Evolutionary conservation across 1,140 invertebrate species (phyloP).

Genomic region (Hypothenemus hampei): DNA sequence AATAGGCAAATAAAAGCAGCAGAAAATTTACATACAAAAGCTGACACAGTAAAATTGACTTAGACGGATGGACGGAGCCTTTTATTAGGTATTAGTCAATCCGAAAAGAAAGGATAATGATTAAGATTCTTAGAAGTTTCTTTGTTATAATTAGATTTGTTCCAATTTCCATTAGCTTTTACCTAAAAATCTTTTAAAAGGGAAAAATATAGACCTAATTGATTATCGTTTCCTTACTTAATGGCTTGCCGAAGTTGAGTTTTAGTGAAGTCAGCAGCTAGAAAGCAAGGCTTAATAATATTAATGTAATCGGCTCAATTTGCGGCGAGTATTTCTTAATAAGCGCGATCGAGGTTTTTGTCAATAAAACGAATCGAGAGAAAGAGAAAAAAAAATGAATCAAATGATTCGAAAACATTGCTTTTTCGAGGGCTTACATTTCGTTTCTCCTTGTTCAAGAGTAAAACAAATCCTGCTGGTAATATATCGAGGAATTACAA

Average conservation of each 20-base stretch:
- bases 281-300: constrained; percentile 1
- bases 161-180: constrained; percentile 19
- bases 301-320: neutral
- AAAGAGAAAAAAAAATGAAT: neutral
- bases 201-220: constrained; percentile 14
- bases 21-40: constrained; percentile 13
- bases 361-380: no score
- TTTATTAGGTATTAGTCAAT: constrained; percentile 10
- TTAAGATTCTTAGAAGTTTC: constrained; percentile 11
- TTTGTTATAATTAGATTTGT: constrained; percentile 13
- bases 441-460: constrained; percentile 12
- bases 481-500: constrained; percentile 17
- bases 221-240: neutral
- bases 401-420: constrained; percentile 1
- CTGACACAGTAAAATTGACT: constrained; percentile 12
- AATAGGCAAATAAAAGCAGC: no score
- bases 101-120: constrained; percentile 2
- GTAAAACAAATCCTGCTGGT: constrained; percentile 8
- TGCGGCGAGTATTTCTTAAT: neutral
- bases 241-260: constrained; percentile 12
- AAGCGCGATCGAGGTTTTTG: no score
- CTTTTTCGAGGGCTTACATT: neutral
- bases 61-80: constrained; percentile 10
- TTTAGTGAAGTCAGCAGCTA: constrained; percentile 2
- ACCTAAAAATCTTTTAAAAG: constrained; percentile 7